Evolutionary conservation across 2,113 vertebrate genomes (phyloP), one percentile per base, ranked within the genome.

Genomic region (Mungos mungo): DNA sequence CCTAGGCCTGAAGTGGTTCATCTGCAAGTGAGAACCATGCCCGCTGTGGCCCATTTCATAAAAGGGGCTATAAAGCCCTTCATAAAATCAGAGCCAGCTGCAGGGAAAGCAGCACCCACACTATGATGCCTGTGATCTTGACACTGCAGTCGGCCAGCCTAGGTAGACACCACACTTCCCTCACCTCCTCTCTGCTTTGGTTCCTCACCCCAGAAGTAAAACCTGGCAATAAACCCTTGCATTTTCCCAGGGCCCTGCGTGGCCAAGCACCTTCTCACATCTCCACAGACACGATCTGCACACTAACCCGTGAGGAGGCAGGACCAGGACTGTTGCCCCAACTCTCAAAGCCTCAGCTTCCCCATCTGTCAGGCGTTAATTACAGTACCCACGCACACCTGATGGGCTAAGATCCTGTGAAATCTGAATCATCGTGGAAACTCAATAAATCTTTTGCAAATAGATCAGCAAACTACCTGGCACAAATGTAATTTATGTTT

Each of bases 261-360:
- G 15, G 84, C 47, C 23, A 18, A 60, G 29, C 1, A 15, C 16
- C 23, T 35, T n/a, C 23, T 90, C 31, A 60, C 1, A 0, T 11
- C 60, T 33, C 31, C 63, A 33, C 21, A 33, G 21, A 3, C 27
- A 13, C 19, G 25, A 88, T 31, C 23, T 8, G 10, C 18, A 6
- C 4, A 1, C 8, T 8, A 66, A n/a, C 47, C 65, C 5, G 0
- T 10, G 10, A 88, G 10, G 33, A 88, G 35, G 7, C 2, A 14
- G 27, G 5, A 41, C 13, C 10, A 54, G 31, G 54, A 66, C 25
- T 23, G 10, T 9, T 1, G 1, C 23, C 7, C 13, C 18, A 2
- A 21, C 29, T 69, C 63, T 38, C 45, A 8, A 31, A 2, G 41
- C 2, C 18, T 82, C 41, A 65, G 9, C 31, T 45, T 80, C n/a